Evolutionary conservation across 2,888 invertebrate genomes (phyloP), one percentile per base, ranked within the genome.

Genomic region (Pyrgus malvae): DNA sequence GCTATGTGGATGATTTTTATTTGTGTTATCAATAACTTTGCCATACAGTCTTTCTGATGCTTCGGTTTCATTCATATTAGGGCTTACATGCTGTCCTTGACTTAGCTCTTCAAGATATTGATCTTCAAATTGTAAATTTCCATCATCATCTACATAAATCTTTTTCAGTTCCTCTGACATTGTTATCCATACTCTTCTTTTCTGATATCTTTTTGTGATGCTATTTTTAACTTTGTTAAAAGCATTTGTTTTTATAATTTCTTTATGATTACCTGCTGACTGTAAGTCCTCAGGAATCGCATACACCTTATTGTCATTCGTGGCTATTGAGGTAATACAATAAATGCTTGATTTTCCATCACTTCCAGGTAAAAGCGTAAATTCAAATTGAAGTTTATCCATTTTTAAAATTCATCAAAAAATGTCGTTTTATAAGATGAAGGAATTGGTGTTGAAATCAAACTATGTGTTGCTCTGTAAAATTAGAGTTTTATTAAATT

Each of bases 41-140:
- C 60, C 60, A 19, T 62, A 55, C 17, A 62, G 48, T 48, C 57
- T 57, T 48, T 19, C 45, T 45, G 35, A 46, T 16, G 7, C 8
- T 11, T 23, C 40, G n/a, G n/a, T n/a, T 40, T 8, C 21, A 11
- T 8, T 31, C n/a, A 21, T 42, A 14, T 17, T 16, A 46, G 40
- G 38, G 17, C 4, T 12, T 14, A 14, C n/a, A 6, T 31, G 11
- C 41, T 45, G 46, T 14, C 57, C 50, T 35, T 46, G 29, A 7
- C 38, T 55, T 16, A 50, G 53, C 59, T 64, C 63, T 33, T 68
- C 67, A 9, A 67, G 27, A 37, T 40, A 63, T 48, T 57, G 57
- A 14, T 55, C 48, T 5, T 9, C 14, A 57, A 61, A 63, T 27
- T 55, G 50, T 27, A 61, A 17, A 50, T 64, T 62, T 12, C 49